Conservation (phyloP, 2,797 vertebrate species). For the Brachyalestes nurse region DNA sequence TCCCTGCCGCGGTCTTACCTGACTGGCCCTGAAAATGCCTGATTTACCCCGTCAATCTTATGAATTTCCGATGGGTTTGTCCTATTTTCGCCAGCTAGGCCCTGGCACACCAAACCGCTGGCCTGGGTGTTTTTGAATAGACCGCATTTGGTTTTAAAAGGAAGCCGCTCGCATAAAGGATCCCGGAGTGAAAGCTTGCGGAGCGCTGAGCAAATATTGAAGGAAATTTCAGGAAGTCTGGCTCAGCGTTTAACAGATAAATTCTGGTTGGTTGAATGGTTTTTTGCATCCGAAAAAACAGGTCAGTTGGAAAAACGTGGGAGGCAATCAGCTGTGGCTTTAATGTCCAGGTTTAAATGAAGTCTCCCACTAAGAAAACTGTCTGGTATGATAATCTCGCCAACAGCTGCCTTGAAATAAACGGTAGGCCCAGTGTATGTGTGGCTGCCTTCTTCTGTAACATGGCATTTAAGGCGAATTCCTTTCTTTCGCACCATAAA, state of each 20-base stretch:
- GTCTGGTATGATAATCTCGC: background rate
- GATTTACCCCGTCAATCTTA: conserved; percentile 35
- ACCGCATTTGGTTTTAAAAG: conserved; percentile 25
- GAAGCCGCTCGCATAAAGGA: background rate
- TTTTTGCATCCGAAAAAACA: background rate
- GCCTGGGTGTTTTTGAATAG: conserved; percentile 24
- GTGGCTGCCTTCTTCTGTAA: background rate
- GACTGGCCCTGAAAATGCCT: conserved; percentile 26
- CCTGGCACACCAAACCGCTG: conserved; percentile 28
- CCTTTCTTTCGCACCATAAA: background rate
- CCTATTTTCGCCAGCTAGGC: conserved; percentile 22
- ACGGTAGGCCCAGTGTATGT: background rate
- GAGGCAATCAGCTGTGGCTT: background rate
- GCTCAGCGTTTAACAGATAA: conserved; percentile 16
- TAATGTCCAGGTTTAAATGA: background rate
- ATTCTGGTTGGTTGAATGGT: background rate
- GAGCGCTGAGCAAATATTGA: conserved; percentile 1
- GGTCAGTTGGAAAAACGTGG: background rate
- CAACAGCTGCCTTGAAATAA: background rate
- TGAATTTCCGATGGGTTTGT: conserved; percentile 29
- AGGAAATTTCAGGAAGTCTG: background rate
- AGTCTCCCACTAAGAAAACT: background rate
- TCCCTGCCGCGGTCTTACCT: conserved; percentile 21
- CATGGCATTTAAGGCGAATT: background rate
- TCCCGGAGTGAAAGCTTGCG: background rate